A percentile compares a stretch with the other conserved stretches of the same genome.
Conservation (phyloP, 2,888 invertebrate species). For the Eupithecia inturbata region DNA sequence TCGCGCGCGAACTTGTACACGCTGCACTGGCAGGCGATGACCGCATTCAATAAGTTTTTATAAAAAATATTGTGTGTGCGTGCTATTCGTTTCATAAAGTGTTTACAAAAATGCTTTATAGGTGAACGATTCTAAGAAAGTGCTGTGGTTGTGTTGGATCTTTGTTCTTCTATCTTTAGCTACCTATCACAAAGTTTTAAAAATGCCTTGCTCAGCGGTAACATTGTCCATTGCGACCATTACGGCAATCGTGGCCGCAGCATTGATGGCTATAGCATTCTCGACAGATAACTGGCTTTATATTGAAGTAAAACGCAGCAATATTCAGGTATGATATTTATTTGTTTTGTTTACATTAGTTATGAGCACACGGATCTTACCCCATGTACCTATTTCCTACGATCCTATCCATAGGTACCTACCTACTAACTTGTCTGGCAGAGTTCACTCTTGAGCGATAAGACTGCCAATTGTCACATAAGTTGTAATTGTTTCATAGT, state of each 20-base stretch:
- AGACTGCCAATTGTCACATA: too few relatives aligned
- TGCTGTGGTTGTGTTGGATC: constrained; percentile 79
- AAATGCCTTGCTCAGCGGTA: constrained; percentile 97
- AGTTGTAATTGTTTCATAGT: too few relatives aligned
- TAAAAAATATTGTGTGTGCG: constrained; percentile 76
- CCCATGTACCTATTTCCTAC: too few relatives aligned
- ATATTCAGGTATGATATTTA: constrained; percentile 89
- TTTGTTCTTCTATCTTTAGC: constrained; percentile 64
- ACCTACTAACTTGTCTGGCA: too few relatives aligned
- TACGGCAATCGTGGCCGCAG: constrained; percentile 97
- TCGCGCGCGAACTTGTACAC: constrained; percentile 80
- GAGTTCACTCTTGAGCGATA: too few relatives aligned
- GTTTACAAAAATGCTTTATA: constrained; percentile 82
- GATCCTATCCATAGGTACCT: too few relatives aligned
- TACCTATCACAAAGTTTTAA: constrained; percentile 74
- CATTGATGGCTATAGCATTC: constrained; percentile 96
- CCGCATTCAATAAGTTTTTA: constrained; percentile 81
- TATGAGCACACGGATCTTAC: background rate
- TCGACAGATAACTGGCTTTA: constrained; percentile 98
- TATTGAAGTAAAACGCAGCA: constrained; percentile 94
- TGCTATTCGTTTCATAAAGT: constrained; percentile 77
- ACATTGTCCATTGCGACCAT: constrained; percentile 97
- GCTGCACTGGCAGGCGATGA: constrained; percentile 82
- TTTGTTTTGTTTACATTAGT: constrained; percentile 24
- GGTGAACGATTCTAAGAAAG: constrained; percentile 75